These are phyloP conservation scores for Lasioglossum vierecki DNA, from an alignment of 2,888 invertebrate genomes.

Conservation along the genomic window DNA sequence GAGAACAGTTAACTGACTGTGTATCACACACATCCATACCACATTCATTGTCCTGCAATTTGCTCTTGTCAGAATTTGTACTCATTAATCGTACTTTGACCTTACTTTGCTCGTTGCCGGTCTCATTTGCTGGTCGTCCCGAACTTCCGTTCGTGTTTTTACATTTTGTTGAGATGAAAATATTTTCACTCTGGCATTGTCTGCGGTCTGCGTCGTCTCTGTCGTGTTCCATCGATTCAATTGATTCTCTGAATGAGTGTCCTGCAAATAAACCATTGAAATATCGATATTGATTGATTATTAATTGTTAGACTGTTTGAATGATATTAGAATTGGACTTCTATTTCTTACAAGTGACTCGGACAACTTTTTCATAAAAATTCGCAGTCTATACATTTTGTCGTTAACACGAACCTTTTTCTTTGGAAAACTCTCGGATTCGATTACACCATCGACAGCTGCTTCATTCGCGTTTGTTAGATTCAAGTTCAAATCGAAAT, in stretches of 20 bases:
- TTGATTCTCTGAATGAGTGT: slow-evolving; percentile 46
- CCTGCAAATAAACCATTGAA: slow-evolving; percentile 24
- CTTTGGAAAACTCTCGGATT: neutral
- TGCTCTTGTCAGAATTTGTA: slow-evolving; percentile 21
- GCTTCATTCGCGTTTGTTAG: slow-evolving; percentile 12
- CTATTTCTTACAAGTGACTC: neutral
- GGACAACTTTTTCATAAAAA: neutral
- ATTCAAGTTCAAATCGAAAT: slow-evolving; percentile 21
- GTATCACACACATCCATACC: slow-evolving; percentile 14
- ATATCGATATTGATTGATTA: neutral
- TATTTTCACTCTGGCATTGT: slow-evolving; percentile 35
- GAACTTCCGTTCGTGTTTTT: slow-evolving; percentile 23
- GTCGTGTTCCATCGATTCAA: slow-evolving; percentile 27
- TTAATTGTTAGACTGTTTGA: neutral
- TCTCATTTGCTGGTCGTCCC: neutral
- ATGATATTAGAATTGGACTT: neutral
- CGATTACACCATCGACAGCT: neutral
- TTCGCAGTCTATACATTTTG: neutral
- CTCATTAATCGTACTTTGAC: neutral
- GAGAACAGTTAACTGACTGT: slow-evolving; percentile 10
- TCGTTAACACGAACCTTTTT: slow-evolving; percentile 19
- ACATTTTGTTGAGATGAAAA: slow-evolving; percentile 57
- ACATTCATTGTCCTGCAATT: slow-evolving; percentile 33
- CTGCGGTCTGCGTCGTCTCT: slow-evolving; percentile 2
- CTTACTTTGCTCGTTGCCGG: slow-evolving; percentile 21